phyloP scores from a whole-genome alignment of 1,140 invertebrate genomes.

The Conopomorpha cramerella region DNA sequence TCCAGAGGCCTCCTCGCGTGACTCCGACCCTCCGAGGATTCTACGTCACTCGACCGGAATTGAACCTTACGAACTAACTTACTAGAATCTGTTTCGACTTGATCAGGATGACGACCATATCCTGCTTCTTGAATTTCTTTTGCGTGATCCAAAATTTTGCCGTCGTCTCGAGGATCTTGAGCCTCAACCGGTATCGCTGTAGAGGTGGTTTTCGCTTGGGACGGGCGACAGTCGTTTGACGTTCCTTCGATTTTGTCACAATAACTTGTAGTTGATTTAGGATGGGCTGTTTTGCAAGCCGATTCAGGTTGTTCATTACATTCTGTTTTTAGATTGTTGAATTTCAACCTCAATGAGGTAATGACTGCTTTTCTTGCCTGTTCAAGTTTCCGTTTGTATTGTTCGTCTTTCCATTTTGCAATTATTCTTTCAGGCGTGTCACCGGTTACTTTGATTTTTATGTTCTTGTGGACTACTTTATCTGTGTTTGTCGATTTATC shows the following conservation, averaged over 20 bases:
- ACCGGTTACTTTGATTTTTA: conserved; percentile 4
- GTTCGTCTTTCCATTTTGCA: conserved; percentile 37
- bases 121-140: too few species aligned
- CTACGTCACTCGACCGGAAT: too few species aligned
- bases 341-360: conserved; percentile 48
- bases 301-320: conserved; percentile 14
- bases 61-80: too few species aligned
- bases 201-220: too few species aligned
- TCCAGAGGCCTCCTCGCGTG: conserved; percentile 46
- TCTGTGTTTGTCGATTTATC: conserved; percentile 12
- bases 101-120: too few species aligned
- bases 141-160: too few species aligned
- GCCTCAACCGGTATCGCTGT: too few species aligned
- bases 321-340: conserved; percentile 9
- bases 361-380: conserved; percentile 37
- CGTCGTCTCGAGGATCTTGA: too few species aligned
- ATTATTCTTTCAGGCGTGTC: conserved; percentile 24
- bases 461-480: neutral
- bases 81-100: too few species aligned
- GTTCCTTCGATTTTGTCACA: conserved; percentile 46
- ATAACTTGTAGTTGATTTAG: conserved; percentile 20
- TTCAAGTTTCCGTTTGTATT: conserved; percentile 31
- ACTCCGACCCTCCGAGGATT: conserved; percentile 33
- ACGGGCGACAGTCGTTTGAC: conserved; percentile 34
- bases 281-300: conserved; percentile 21